Conservation (phyloP, 2,113 vertebrate species). For the Holacanthus passer region DNA sequence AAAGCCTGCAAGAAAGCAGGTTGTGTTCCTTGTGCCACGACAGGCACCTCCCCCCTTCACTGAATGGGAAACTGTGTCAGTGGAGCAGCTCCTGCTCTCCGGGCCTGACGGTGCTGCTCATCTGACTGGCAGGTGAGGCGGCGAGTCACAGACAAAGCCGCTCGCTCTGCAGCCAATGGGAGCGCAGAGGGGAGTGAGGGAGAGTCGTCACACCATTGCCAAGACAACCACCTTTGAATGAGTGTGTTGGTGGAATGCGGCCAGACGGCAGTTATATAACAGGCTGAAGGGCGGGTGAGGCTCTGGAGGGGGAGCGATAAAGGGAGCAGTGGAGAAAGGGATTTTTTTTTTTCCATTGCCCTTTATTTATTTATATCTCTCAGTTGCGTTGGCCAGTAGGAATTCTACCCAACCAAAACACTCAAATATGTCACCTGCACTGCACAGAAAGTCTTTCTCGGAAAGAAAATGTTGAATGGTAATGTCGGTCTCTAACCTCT, state of each 20-base stretch:
- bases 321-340: conserved; percentile 66
- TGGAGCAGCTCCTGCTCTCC: conserved; percentile 78
- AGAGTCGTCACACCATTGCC: conserved; percentile 73
- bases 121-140: conserved; percentile 75
- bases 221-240: conserved; percentile 83
- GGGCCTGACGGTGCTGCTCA: conserved; percentile 67
- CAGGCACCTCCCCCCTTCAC: conserved; percentile 50
- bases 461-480: not conserved
- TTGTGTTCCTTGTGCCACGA: conserved; percentile 56
- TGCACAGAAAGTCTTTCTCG: conserved; percentile 9
- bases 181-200: conserved; percentile 31
- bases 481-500: conserved; percentile 27
- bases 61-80: conserved; percentile 85
- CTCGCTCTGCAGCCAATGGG: conserved; percentile 65
- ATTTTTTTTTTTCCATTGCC: conserved; percentile 65
- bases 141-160: conserved; percentile 60
- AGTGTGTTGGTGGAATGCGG: conserved; percentile 82
- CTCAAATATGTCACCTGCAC: conserved; percentile 29
- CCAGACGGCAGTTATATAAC: conserved; percentile 86
- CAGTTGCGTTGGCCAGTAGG: conserved; percentile 33
- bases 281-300: conserved; percentile 65
- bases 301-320: conserved; percentile 60
- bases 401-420: conserved; percentile 32
- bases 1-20: conserved; percentile 70
- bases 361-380: conserved; percentile 78